These are phyloP conservation scores for Numenius arquata DNA, from an alignment of 2,113 vertebrate genomes.

Conservation along the genomic window DNA sequence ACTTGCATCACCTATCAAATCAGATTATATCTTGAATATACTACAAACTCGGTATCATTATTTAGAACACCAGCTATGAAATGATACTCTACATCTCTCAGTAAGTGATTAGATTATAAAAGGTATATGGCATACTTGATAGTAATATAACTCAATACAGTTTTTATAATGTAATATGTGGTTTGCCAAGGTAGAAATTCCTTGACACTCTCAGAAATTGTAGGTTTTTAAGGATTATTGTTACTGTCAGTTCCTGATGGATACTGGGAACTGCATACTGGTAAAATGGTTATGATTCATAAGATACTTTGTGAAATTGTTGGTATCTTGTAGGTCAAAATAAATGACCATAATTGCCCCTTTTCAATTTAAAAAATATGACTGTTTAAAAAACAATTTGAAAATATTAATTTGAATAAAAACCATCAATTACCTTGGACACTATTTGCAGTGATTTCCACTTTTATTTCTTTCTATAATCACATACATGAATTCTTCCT, in stretches of 20 bases:
- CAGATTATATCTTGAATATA: background rate
- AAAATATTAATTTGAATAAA: background rate
- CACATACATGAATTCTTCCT: background rate
- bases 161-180: background rate
- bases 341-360: background rate
- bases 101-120: background rate
- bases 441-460: background rate
- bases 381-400: background rate
- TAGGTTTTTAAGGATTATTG: background rate
- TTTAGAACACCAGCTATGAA: background rate
- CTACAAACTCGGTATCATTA: background rate
- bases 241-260: background rate
- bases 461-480: background rate
- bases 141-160: background rate
- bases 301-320: background rate
- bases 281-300: background rate
- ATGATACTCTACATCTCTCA: background rate
- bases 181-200: background rate
- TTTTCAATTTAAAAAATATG: background rate
- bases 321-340: background rate
- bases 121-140: background rate
- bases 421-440: background rate
- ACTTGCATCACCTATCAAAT: background rate
- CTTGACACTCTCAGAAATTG: background rate
- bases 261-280: background rate